Conservation (phyloP, 2,113 vertebrate species). For the Myocastor coypus region DNA sequence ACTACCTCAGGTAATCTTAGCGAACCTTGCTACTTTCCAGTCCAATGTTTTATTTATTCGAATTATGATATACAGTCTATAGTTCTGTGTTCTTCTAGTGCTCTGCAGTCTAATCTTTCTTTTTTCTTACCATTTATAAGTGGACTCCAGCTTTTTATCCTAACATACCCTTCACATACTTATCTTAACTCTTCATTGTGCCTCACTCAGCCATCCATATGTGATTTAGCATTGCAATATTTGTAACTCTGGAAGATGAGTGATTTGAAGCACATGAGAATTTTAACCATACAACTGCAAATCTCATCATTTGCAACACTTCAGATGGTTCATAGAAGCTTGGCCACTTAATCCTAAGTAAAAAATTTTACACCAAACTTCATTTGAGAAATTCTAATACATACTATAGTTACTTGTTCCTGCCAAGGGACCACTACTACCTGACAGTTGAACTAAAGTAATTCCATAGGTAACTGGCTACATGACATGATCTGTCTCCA, state of each 20-base stretch:
- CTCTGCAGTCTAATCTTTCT: not conserved
- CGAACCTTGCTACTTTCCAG: slow-evolving; percentile 5
- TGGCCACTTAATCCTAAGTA: not conserved
- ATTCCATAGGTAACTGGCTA: not conserved
- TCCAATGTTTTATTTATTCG: slow-evolving; percentile 7
- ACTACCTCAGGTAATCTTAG: slow-evolving; percentile 19
- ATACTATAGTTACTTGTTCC: not conserved
- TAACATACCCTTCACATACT: not conserved
- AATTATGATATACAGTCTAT: not conserved
- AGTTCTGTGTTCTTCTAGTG: not conserved
- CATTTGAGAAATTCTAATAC: not conserved
- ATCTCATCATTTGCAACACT: slow-evolving; percentile 38
- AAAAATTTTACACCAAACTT: not conserved
- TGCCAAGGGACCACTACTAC: not conserved
- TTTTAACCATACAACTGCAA: slow-evolving; percentile 20
- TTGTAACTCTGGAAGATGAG: not conserved
- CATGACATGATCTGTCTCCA: not conserved
- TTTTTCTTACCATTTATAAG: slow-evolving; percentile 8
- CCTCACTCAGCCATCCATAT: not conserved
- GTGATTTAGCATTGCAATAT: not conserved
- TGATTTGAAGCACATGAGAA: not conserved
- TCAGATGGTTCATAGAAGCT: slow-evolving; percentile 8
- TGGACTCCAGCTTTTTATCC: not conserved
- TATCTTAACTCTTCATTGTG: not conserved
- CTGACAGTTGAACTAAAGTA: not conserved